These are phyloP conservation scores for Arion vulgaris DNA, from an alignment of 1,140 invertebrate species.

Conservation along the genomic window DNA sequence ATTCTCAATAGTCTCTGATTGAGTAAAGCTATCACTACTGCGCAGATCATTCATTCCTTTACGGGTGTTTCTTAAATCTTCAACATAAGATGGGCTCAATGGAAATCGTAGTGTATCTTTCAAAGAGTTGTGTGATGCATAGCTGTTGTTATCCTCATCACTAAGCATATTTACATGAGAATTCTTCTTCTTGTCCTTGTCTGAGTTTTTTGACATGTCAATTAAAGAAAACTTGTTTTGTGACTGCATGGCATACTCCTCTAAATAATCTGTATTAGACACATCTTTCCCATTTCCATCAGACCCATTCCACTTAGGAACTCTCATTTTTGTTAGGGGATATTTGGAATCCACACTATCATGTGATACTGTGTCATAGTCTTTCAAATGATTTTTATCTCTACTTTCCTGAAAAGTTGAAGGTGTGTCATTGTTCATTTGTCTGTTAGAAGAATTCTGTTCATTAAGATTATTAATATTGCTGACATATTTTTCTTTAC, in stretches of 20 bases:
- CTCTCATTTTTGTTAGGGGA: not conserved
- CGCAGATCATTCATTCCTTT: conserved; percentile 10
- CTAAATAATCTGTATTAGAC: not conserved
- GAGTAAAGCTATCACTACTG: not conserved
- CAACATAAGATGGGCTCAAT: not conserved
- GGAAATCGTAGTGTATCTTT: conserved; percentile 25
- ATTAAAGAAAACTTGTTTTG: no score
- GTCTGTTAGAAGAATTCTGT: not conserved
- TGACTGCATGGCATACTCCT: not conserved
- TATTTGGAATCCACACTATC: not conserved
- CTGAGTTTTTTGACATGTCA: not conserved
- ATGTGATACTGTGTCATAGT: not conserved
- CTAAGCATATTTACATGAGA: not conserved
- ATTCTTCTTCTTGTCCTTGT: not conserved
- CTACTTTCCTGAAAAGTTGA: not conserved
- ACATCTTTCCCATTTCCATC: not conserved
- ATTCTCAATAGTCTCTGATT: not conserved
- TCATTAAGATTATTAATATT: not conserved
- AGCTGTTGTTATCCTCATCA: conserved; percentile 21
- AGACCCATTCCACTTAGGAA: not conserved
- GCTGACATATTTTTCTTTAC: not conserved
- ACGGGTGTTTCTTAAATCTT: not conserved
- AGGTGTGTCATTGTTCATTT: not conserved
- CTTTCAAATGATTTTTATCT: not conserved
- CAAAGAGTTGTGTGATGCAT: not conserved